Evolutionary conservation across 2,888 invertebrate genomes (phyloP), one percentile per base, ranked within the genome.

Genomic region (Dolomedes plantarius): DNA sequence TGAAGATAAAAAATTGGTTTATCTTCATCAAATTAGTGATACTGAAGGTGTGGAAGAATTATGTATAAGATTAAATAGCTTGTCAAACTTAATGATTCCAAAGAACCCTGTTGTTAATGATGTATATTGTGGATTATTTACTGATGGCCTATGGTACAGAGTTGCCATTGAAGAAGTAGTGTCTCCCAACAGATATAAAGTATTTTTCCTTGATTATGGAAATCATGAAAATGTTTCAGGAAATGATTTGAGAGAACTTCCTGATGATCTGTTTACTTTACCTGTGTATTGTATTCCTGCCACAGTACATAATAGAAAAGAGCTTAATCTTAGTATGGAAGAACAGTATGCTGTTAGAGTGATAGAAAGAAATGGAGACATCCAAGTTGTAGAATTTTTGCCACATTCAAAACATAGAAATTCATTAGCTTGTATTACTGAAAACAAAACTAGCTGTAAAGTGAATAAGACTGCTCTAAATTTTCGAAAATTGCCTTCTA

Each of bases 171-270:
- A 65, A n/a, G 28, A 50, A 36, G 82, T 64, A 31, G 1, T 65
- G 19, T 13, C 11, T 1, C n/a, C 41, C 13, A 39, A n/a, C 46
- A 19, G 11, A 11, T 56, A 50, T 32, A 32, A n/a, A 46, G 76
- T 76, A 0, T 27, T 71, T 13, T 83, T 76, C 32, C 65, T 83
- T 39, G 82, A 83, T 31, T 83, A 36, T 76, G 82, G 82, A 19
- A 83, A 83, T 62, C 23, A 50, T 0, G 72, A 76, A 36, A n/a
- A 19, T 3, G n/a, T 83, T n/a, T 36, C 16, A 9, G 0, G 23
- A 13, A 19, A 71, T 27, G 50, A 67, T 50, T 36, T 83, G n/a
- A 76, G 65, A 28, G 46, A 83, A 7, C 31, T 83, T 28, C 19
- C 82, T 19, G 39, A 67, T 64, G 65, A 76, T n/a, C 46, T 76